These are phyloP conservation scores for Anguilla megastoma DNA, from an alignment of 2,797 vertebrate species.

Conservation along the genomic window DNA sequence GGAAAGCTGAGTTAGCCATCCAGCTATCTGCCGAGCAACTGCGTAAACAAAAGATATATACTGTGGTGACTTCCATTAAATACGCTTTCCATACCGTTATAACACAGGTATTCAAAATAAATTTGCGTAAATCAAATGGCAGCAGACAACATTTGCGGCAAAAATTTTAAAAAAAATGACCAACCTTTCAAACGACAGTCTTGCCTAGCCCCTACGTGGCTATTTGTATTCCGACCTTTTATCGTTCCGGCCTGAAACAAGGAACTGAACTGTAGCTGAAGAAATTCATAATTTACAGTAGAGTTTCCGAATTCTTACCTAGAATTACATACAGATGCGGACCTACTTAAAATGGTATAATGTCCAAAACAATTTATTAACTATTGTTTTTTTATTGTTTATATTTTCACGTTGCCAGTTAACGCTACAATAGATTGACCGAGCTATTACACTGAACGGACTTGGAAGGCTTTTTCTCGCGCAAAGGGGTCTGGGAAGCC, in stretches of 20 bases:
- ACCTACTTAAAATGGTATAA: not conserved
- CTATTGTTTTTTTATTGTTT: not conserved
- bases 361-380: not conserved
- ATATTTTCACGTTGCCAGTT: not conserved
- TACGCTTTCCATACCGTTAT: not conserved
- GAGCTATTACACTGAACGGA: slow-evolving; percentile 21
- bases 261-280: not conserved
- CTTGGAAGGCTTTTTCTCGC: not conserved
- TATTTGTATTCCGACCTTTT: slow-evolving; percentile 68
- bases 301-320: not conserved
- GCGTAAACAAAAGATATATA: not conserved
- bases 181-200: slow-evolving; percentile 63
- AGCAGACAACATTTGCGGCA: slow-evolving; percentile 38
- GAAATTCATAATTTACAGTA: not conserved
- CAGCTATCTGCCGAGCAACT: not conserved
- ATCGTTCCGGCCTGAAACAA: slow-evolving; percentile 65
- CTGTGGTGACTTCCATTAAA: not conserved
- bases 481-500: not conserved
- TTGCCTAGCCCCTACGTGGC: slow-evolving; percentile 73
- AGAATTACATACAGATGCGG: not conserved
- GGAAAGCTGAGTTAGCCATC: not conserved
- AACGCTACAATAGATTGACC: not conserved
- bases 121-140: slow-evolving; percentile 44
- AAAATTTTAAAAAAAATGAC: slow-evolving; percentile 47
- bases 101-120: not conserved